Conservation (phyloP, 2,113 vertebrate genomes). For the Gallinago media region DNA sequence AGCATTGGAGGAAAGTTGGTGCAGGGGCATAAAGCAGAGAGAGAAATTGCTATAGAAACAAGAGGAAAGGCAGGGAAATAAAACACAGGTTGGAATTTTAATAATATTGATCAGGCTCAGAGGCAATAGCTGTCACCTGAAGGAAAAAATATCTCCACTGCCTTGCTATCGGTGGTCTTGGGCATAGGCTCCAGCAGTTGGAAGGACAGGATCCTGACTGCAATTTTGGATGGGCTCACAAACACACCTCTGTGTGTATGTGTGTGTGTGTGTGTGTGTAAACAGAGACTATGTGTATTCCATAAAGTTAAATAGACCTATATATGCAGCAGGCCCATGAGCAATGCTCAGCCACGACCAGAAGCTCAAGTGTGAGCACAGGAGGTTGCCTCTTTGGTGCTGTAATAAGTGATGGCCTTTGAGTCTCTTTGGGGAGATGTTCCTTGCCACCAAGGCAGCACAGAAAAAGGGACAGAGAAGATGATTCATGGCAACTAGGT, state of each 20-base stretch:
- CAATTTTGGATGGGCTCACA: neutral
- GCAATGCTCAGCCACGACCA: neutral
- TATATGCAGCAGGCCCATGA: no score
- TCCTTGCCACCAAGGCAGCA: neutral
- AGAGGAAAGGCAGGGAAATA: neutral
- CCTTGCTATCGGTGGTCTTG: neutral
- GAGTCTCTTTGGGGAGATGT: neutral
- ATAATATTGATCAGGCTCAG: conserved; percentile 23
- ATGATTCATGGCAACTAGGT: neutral
- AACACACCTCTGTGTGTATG: accelerated
- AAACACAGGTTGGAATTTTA: neutral
- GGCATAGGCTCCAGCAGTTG: neutral
- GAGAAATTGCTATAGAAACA: conserved; percentile 23
- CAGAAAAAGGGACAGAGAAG: neutral
- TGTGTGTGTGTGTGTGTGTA: neutral
- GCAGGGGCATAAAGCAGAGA: neutral
- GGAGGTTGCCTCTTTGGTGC: neutral
- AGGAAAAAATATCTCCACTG: neutral
- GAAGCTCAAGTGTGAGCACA: neutral
- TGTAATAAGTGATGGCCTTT: neutral
- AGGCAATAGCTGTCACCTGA: neutral
- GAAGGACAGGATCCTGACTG: neutral
- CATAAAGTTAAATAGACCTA: neutral
- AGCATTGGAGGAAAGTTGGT: neutral
- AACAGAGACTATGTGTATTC: neutral